Conservation (phyloP, 2,888 invertebrate species). For the Tetropium fuscum region DNA sequence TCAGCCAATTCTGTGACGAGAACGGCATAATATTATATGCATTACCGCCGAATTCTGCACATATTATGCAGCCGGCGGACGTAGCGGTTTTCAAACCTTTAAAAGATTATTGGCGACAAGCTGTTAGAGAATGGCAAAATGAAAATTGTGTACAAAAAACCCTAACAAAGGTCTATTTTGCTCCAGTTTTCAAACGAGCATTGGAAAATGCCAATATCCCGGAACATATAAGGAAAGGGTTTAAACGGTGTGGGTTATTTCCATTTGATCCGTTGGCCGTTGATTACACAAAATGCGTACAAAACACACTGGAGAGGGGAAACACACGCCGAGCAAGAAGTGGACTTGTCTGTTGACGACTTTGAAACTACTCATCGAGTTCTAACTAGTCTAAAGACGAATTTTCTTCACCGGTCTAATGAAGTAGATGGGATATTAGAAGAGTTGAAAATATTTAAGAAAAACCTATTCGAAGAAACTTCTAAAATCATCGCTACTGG, state of each 20-base stretch:
- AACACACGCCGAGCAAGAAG: neutral
- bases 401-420: neutral
- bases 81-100: constrained; percentile 51
- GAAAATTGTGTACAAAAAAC: constrained; percentile 39
- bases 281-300: constrained; percentile 33
- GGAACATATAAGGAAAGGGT: constrained; percentile 35
- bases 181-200: constrained; percentile 40
- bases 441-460: constrained; percentile 1
- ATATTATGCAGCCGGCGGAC: constrained; percentile 49
- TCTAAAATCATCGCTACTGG: too few species aligned
- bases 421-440: neutral
- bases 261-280: constrained; percentile 34
- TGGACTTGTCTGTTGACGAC: neutral
- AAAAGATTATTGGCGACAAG: constrained; percentile 51
- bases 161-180: constrained; percentile 50
- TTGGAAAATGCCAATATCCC: constrained; percentile 30
- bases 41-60: constrained; percentile 48
- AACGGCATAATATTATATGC: constrained; percentile 48
- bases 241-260: constrained; percentile 37
- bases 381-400: neutral
- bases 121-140: constrained; percentile 42
- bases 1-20: constrained; percentile 46
- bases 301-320: constrained; percentile 16
- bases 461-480: too few species aligned
- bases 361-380: neutral